Conservation (phyloP, 2,113 vertebrate species). For the Chamaetylas fuelleborni region DNA sequence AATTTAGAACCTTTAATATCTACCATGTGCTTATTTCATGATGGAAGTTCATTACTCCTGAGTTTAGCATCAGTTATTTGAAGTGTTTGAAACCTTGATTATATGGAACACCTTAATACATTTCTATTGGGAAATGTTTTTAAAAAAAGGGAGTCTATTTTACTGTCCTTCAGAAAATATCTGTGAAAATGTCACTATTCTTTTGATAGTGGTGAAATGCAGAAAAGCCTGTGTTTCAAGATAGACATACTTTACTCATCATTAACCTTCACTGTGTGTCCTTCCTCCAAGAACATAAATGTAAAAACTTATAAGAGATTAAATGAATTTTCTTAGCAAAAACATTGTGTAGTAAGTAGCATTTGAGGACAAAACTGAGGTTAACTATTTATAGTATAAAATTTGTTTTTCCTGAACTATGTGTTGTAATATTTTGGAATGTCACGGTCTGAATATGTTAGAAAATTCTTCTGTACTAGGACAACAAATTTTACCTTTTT, state of each 20-base stretch:
- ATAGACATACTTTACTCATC: background rate
- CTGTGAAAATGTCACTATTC: background rate
- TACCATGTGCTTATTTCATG: background rate
- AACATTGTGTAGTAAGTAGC: background rate
- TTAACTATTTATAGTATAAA: background rate
- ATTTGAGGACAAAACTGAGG: background rate
- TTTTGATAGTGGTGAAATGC: background rate
- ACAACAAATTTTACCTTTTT: background rate
- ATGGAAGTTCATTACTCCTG: background rate
- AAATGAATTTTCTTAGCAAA: background rate
- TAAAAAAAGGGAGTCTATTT: accelerated
- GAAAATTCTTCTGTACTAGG: background rate
- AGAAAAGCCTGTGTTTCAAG: background rate
- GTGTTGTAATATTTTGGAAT: background rate
- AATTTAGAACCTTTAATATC: background rate
- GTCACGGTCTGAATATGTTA: background rate
- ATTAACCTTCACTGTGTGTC: background rate
- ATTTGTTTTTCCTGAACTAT: background rate
- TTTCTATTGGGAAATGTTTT: background rate
- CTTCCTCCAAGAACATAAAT: background rate
- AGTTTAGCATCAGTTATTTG: background rate
- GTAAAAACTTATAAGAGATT: background rate
- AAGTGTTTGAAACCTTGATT: background rate
- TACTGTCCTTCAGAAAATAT: background rate
- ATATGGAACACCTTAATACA: background rate